Base-by-base conservation (phyloP, 2,113 vertebrate species). In the Grus americana region DNA sequence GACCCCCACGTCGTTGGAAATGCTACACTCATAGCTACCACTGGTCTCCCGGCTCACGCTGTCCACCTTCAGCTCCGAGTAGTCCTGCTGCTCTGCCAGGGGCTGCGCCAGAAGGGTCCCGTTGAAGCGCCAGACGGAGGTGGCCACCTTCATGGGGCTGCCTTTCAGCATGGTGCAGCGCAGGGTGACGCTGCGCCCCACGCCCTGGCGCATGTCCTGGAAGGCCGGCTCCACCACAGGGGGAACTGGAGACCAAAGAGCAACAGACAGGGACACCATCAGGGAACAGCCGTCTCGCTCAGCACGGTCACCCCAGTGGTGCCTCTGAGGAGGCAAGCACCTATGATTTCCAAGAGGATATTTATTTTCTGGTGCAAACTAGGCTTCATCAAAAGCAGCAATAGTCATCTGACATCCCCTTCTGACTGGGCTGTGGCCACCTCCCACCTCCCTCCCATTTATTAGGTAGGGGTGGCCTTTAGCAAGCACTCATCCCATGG, bases 1-100 rank as follows among this genome's bases (percentile, higher is more conserved):
- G 6, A 98, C 98, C 16, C 99, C 99, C n/a, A 98, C 99, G 0
- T 98, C 98, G 1, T 99, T 99, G 97, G 98, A 99, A 96, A 99
- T 98, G 96, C 97, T 98, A 97, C 99, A 99, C 94, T 99, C 99
- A 0, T 99, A 99, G 50, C 91, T 98, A 62, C 99, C 99, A 0
- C 99, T 99, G 92, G 98, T 99, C 88, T 97, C 98, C 16, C 97
- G 98, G 49, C 98, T 98, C 74, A 99, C 96, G 1, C 97, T 97
- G 82, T 99, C 98, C 79, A 99, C 98, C 93, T 98, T 99, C 44
- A 98, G 97, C 96, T 99, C 99, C 0, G 99, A 99, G 54, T 97
- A 98, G 84, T 99, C 99, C 72, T 98, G 98, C 68, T 98, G 97
- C 87, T 99, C 98, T 1, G 86, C 54, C 14, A 95, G 94, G 7